Evolutionary conservation across 2,888 invertebrate species (phyloP).

Genomic region (Andrena bucephala): DNA sequence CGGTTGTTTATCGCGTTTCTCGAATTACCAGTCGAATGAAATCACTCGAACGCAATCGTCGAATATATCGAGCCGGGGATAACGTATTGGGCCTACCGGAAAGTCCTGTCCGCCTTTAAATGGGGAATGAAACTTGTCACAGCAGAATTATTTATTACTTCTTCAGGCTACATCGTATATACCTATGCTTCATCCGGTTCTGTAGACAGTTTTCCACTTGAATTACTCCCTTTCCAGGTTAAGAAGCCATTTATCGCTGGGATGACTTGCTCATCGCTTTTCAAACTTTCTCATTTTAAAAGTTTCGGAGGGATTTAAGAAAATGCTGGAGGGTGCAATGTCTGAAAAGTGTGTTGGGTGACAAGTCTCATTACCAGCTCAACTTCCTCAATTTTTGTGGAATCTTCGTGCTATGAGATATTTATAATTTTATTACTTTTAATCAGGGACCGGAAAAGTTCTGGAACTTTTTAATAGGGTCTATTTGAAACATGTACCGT

Average conservation of each 20-base stretch:
- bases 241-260: not conserved
- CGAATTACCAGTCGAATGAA: constrained; percentile 26
- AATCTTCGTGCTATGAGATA: too few species aligned
- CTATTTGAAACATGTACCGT: too few species aligned
- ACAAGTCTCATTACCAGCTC: not conserved
- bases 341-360: not conserved
- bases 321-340: not conserved
- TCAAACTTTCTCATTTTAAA: not conserved
- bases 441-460: too few species aligned
- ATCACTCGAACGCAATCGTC: constrained; percentile 14
- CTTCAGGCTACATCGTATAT: not conserved
- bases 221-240: not conserved
- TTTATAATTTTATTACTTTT: not conserved
- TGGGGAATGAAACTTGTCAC: constrained; percentile 20
- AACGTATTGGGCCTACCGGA: constrained; percentile 16
- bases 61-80: constrained; percentile 7
- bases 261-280: not conserved
- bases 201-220: constrained; percentile 1
- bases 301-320: not conserved
- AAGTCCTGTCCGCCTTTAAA: constrained; percentile 7
- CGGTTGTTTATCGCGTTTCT: constrained; percentile 56
- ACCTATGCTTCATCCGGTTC: not conserved
- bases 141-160: constrained; percentile 4
- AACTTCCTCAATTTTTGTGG: not conserved
- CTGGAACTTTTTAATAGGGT: too few species aligned